phyloP scores from a whole-genome alignment of 2,888 invertebrate genomes.

The Megalurothrips usitatus region DNA sequence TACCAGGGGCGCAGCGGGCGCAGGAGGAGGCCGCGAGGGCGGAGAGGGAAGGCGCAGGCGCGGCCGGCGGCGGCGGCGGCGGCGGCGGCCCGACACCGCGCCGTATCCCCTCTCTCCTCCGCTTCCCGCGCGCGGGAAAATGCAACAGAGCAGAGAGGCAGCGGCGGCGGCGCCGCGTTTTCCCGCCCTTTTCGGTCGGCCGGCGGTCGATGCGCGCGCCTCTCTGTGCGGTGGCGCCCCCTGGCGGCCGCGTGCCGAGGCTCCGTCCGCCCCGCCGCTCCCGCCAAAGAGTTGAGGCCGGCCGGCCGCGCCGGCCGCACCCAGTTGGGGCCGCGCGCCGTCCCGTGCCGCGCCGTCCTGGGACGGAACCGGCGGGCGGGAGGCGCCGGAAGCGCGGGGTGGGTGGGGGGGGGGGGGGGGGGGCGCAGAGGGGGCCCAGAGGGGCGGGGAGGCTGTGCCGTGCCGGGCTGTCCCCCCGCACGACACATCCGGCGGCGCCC shows the following conservation, averaged over 20 bases:
- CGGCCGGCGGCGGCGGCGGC: neutral
- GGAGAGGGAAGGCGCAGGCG: neutral
- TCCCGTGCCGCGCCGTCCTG: neutral
- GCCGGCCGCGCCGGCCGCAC: neutral
- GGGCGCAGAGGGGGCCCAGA: neutral
- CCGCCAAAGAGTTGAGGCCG: neutral
- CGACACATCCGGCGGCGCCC: too few species aligned
- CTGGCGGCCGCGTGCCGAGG: neutral
- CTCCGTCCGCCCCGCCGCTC: neutral
- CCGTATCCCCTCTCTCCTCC: neutral
- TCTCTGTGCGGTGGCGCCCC: neutral
- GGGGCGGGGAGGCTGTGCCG: neutral
- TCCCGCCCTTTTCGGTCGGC: slow-evolving; percentile 4
- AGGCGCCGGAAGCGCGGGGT: neutral
- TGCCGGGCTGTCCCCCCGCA: neutral
- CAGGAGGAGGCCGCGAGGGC: neutral
- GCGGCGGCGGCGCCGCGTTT: neutral
- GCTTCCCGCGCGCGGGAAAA: neutral
- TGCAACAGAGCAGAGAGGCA: neutral
- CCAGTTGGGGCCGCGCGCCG: neutral
- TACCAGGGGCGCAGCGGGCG: neutral
- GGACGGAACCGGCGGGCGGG: neutral
- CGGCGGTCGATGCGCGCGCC: neutral
- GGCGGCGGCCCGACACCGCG: neutral
- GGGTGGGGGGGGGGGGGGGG: neutral